These are phyloP conservation scores for Xylophagus ater DNA, from an alignment of 2,888 invertebrate species.

Conservation along the genomic window DNA sequence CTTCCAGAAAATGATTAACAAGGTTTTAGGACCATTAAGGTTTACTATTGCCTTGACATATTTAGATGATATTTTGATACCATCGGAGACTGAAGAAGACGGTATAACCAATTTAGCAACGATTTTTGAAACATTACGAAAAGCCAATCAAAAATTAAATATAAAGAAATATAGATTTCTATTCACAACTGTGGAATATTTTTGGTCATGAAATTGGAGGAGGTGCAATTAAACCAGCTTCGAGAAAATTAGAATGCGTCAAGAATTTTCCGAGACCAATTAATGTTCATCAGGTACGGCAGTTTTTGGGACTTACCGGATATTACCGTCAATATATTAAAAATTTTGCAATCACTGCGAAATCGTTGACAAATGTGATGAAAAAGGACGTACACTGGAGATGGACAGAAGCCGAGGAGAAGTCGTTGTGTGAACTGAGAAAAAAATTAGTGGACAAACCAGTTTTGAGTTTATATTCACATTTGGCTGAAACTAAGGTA, in stretches of 20 bases:
- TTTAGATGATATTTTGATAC: constrained; percentile 22
- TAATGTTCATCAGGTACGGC: constrained; percentile 16
- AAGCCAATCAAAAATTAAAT: constrained; percentile 10
- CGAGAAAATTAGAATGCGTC: constrained; percentile 13
- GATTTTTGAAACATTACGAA: not conserved
- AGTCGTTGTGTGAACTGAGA: constrained; percentile 17
- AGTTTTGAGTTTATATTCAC: constrained; percentile 2
- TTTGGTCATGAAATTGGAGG: constrained; percentile 16
- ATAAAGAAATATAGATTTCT: constrained; percentile 19
- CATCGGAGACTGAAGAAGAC: constrained; percentile 7
- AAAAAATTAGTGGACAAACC: constrained; percentile 4
- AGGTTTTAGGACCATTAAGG: constrained; percentile 6
- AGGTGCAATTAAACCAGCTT: constrained; percentile 15
- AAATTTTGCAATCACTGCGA: constrained; percentile 17
- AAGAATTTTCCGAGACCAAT: constrained; percentile 14
- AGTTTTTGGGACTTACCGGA: constrained; percentile 22
- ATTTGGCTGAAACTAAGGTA: constrained; percentile 12
- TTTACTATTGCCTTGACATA: constrained; percentile 17
- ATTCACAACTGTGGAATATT: constrained; percentile 18
- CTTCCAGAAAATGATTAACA: no score
- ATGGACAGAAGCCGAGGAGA: constrained; percentile 13
- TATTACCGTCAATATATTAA: constrained; percentile 22
- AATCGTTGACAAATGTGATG: constrained; percentile 18
- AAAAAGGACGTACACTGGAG: constrained; percentile 17
- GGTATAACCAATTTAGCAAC: constrained; percentile 2